Conservation (phyloP, 1,140 invertebrate genomes). For the Drosophila aff. region DNA sequence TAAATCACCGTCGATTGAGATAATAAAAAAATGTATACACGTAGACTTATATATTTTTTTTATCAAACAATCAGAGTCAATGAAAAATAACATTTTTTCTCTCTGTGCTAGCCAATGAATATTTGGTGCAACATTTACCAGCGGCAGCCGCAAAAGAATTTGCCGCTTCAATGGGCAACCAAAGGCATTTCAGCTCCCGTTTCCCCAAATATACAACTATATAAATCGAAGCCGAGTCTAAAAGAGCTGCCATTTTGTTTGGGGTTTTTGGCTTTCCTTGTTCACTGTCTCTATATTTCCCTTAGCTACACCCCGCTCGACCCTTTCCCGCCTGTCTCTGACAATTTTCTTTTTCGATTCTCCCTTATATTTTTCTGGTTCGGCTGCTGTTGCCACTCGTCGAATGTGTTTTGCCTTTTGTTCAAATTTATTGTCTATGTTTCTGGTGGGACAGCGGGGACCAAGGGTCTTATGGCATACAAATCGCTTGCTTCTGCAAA, state of each 20-base stretch:
- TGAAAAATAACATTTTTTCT: slow-evolving; percentile 1
- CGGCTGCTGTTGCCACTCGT: slow-evolving; percentile 64
- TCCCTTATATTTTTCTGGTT: slow-evolving; percentile 33
- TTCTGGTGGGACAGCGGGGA: slow-evolving; percentile 17
- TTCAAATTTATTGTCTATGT: slow-evolving; percentile 76
- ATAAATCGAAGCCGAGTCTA: slow-evolving; percentile 69
- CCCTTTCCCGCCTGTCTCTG: slow-evolving; percentile 28
- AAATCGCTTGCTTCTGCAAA: slow-evolving; percentile 54
- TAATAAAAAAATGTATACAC: not conserved
- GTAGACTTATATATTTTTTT: not conserved
- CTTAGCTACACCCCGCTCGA: not conserved
- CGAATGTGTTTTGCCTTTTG: slow-evolving; percentile 74
- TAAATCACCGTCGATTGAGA: not conserved
- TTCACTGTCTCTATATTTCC: slow-evolving; percentile 45
- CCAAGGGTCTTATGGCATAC: slow-evolving; percentile 49
- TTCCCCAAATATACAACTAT: slow-evolving; percentile 47
- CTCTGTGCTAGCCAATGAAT: slow-evolving; percentile 23
- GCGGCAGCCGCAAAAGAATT: slow-evolving; percentile 64
- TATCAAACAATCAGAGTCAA: not conserved
- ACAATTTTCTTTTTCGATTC: slow-evolving; percentile 32
- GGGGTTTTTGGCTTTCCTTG: slow-evolving; percentile 65
- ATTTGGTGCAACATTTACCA: slow-evolving; percentile 53
- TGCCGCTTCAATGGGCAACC: slow-evolving; percentile 66
- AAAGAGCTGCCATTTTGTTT: slow-evolving; percentile 70
- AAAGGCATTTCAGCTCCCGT: slow-evolving; percentile 56